These are phyloP conservation scores for Xylota sylvarum DNA, from an alignment of 2,888 invertebrate species.

Conservation along the genomic window DNA sequence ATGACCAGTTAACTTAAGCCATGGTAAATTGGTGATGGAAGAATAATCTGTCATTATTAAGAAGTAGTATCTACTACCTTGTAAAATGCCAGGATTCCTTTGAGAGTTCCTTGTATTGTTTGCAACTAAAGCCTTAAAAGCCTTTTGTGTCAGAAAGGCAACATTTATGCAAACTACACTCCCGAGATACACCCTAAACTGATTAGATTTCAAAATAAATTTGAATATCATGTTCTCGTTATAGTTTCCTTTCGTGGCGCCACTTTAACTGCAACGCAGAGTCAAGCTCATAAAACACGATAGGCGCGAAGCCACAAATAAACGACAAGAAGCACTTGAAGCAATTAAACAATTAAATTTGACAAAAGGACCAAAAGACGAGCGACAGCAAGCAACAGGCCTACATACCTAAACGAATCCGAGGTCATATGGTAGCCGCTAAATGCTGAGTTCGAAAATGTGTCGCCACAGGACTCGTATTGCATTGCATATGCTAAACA, in stretches of 20 bases:
- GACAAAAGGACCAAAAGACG: constrained; percentile 41
- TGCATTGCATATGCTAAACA: constrained; percentile 21
- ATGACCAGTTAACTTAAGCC: too few relatives aligned
- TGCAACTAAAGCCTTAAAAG: too few relatives aligned
- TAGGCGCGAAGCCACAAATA: constrained; percentile 60
- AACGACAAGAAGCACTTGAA: constrained; percentile 53
- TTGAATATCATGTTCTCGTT: background rate
- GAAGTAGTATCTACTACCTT: too few relatives aligned
- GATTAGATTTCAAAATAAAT: constrained; percentile 8
- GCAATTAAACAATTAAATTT: constrained; percentile 49
- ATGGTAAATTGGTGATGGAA: too few relatives aligned
- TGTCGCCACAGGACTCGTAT: constrained; percentile 47
- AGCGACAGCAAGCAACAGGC: constrained; percentile 26
- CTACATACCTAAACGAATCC: constrained; percentile 14
- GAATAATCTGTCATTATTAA: too few relatives aligned
- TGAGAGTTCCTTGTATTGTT: too few relatives aligned
- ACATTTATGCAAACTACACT: too few relatives aligned
- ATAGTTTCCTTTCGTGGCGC: constrained; percentile 33
- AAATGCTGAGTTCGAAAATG: constrained; percentile 28
- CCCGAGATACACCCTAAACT: too few relatives aligned
- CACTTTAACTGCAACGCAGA: constrained; percentile 41
- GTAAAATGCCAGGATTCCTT: too few relatives aligned
- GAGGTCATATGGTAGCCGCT: constrained; percentile 55
- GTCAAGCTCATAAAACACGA: constrained; percentile 40
- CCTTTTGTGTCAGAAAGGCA: too few relatives aligned